Evolutionary conservation across 1,140 invertebrate species (phyloP).

Genomic region (Trichogramma pretiosum): DNA sequence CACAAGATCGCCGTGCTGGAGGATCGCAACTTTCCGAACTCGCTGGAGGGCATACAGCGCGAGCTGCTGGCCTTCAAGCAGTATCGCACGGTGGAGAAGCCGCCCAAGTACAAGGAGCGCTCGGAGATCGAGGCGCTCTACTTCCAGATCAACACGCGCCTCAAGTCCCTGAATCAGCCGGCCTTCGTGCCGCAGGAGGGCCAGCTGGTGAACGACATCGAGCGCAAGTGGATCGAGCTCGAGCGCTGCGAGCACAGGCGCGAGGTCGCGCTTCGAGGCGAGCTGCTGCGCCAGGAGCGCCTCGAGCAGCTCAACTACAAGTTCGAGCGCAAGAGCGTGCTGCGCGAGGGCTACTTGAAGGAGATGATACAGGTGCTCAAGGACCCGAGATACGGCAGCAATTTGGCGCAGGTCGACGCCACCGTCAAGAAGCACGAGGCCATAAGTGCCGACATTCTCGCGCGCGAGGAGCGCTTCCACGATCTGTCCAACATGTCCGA

Average conservation of each 20-base stretch:
- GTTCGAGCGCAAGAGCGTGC: slow-evolving; percentile 88
- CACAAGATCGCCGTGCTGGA: slow-evolving; percentile 78
- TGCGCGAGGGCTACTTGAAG: slow-evolving; percentile 88
- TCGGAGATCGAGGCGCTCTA: slow-evolving; percentile 95
- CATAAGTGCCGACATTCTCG: slow-evolving; percentile 92
- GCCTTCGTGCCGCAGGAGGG: slow-evolving; percentile 86
- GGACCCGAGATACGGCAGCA: slow-evolving; percentile 84
- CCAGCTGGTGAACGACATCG: slow-evolving; percentile 83
- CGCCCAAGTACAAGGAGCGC: slow-evolving; percentile 94
- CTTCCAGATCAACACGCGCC: slow-evolving; percentile 92
- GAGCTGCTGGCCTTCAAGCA: slow-evolving; percentile 86
- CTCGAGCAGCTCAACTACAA: slow-evolving; percentile 92
- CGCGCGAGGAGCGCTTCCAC: slow-evolving; percentile 88
- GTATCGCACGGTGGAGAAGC: slow-evolving; percentile 94
- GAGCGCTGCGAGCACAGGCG: slow-evolving; percentile 91
- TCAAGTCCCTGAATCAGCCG: slow-evolving; percentile 88
- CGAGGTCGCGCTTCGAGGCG: slow-evolving; percentile 85
- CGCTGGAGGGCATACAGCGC: slow-evolving; percentile 87
- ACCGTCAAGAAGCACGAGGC: slow-evolving; percentile 98
- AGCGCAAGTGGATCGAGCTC: slow-evolving; percentile 83
- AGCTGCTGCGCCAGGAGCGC: slow-evolving; percentile 85
- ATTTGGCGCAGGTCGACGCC: slow-evolving; percentile 88
- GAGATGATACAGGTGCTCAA: slow-evolving; percentile 96
- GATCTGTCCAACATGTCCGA: slow-evolving; percentile 85
- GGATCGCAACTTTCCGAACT: slow-evolving; percentile 88